Percentiles rank a stretch among this genome's conserved stretches.
Evolutionary conservation across 2,113 vertebrate genomes (phyloP).

Genomic region (Bothrops jararaca): DNA sequence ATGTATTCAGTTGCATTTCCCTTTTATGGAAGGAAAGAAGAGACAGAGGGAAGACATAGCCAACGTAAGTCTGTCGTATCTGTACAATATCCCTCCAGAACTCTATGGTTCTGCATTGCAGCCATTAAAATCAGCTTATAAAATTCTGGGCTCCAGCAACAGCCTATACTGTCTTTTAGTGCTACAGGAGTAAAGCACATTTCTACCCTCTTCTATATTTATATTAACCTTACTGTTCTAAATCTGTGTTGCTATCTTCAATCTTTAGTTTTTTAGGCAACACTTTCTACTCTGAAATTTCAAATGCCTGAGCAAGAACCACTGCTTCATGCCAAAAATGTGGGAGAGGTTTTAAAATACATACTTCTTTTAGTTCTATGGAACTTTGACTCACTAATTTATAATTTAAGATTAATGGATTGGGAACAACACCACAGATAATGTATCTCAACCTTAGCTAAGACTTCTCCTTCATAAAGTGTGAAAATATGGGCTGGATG

Average conservation of each 20-base stretch:
- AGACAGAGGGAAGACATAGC: neutral
- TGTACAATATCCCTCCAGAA: neutral
- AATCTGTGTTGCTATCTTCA: neutral
- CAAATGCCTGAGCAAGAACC: neutral
- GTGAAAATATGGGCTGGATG: neutral
- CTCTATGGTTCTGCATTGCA: neutral
- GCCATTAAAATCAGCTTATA: constrained; percentile 1
- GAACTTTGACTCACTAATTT: neutral
- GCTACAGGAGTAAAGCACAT: neutral
- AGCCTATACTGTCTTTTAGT: neutral
- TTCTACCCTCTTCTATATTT: neutral
- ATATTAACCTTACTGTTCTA: neutral
- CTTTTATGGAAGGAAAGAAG: neutral
- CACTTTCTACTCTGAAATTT: neutral
- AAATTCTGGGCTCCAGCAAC: neutral
- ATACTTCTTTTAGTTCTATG: neutral
- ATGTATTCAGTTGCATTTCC: constrained; percentile 1
- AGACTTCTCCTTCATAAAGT: neutral
- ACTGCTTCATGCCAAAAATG: neutral
- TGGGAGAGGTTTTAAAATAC: neutral
- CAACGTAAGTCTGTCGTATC: neutral
- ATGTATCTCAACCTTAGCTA: neutral
- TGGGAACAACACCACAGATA: neutral
- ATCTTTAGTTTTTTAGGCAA: neutral
- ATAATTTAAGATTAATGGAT: neutral